These are phyloP conservation scores for Dipodomys merriami DNA, from an alignment of 2,113 vertebrate genomes.

Conservation along the genomic window DNA sequence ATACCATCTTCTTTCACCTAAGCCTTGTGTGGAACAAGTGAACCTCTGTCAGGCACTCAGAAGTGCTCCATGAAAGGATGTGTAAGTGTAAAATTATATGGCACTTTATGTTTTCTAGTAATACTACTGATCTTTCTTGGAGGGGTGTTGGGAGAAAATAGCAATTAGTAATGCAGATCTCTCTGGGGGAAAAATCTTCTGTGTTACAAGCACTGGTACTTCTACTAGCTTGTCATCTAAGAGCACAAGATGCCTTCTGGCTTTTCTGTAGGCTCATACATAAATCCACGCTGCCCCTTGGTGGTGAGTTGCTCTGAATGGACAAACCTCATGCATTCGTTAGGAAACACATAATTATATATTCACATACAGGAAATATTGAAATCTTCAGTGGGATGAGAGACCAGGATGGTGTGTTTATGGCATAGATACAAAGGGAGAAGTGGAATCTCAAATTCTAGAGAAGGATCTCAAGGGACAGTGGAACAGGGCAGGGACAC, in stretches of 20 bases:
- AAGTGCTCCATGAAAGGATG: conserved; percentile 50
- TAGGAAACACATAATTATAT: neutral
- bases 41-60: conserved; percentile 9
- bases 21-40: conserved; percentile 39
- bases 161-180: conserved; percentile 70
- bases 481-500: neutral
- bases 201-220: conserved; percentile 42
- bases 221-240: conserved; percentile 12
- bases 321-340: neutral
- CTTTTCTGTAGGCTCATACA: neutral
- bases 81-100: conserved; percentile 71
- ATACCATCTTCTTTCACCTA: neutral
- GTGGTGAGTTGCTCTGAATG: neutral
- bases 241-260: neutral
- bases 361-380: neutral
- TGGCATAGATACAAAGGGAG: neutral
- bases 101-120: conserved; percentile 74
- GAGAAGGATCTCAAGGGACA: neutral
- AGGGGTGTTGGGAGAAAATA: conserved; percentile 72
- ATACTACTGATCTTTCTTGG: conserved; percentile 65
- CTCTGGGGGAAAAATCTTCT: conserved; percentile 52
- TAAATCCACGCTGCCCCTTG: neutral
- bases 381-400: neutral
- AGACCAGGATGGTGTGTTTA: neutral
- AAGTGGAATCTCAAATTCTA: conserved; percentile 2